Evolutionary conservation across 37 sponge, comb jelly and placozoan species (phyloP).

Genomic region (Amphimedon queenslandica): DNA sequence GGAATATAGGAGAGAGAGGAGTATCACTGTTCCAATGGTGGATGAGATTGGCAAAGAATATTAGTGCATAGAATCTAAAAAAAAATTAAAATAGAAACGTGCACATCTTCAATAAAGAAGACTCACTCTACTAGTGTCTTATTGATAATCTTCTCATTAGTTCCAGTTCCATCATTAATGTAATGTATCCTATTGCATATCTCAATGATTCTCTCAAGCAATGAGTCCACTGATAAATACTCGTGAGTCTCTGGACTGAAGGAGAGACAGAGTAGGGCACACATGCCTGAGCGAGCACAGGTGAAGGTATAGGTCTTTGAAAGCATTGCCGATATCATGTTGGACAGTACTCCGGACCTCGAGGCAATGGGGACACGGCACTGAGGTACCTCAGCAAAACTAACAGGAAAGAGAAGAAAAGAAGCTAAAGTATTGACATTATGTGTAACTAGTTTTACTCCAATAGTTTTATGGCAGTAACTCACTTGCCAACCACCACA

Average conservation of each 20-base stretch:
- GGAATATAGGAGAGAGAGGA: not conserved
- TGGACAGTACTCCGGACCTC: conserved; percentile 7
- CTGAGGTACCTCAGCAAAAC: conserved; percentile 37
- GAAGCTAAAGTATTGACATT: not conserved
- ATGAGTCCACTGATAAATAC: not conserved
- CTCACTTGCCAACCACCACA: conserved; percentile 5
- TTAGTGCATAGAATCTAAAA: conserved; percentile 7
- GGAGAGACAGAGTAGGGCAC: conserved; percentile 5
- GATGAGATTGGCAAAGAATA: not conserved
- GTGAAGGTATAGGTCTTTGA: conserved; percentile 32
- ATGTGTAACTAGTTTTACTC: not conserved
- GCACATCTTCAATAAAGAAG: not conserved
- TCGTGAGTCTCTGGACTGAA: conserved; percentile 38
- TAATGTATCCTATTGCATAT: not conserved
- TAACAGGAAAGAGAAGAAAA: not conserved
- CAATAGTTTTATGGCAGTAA: not conserved
- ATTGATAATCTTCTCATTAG: not conserved
- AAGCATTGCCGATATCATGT: conserved; percentile 20
- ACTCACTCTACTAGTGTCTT: conserved; percentile 1
- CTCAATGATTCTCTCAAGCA: not conserved
- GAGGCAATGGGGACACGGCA: conserved; percentile 44
- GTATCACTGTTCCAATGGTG: not conserved
- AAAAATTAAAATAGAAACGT: not conserved
- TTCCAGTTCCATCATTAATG: not conserved
- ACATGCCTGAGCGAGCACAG: conserved; percentile 9